These are phyloP conservation scores for Caprella mutica DNA, from an alignment of 2,888 invertebrate genomes.

Conservation along the genomic window DNA sequence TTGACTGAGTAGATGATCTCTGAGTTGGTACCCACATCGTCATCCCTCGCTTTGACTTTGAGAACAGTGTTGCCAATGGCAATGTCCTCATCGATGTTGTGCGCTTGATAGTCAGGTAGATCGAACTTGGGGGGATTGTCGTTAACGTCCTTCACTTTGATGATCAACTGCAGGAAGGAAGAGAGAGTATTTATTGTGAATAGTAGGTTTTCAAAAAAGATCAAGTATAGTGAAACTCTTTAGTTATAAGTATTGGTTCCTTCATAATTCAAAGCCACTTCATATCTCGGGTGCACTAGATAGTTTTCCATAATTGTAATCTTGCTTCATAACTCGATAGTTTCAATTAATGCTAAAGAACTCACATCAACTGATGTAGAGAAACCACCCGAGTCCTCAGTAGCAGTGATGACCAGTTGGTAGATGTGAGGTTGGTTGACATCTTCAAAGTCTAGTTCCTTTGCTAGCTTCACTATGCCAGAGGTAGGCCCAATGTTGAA, in stretches of 20 bases:
- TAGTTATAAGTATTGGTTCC: no score
- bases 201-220: no score
- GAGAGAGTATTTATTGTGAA: no score
- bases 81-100: constrained; percentile 90
- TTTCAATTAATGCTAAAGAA: no score
- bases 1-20: constrained; percentile 84
- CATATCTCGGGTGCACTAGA: no score
- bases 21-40: constrained; percentile 84
- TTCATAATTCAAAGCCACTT: no score
- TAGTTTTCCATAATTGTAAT: no score
- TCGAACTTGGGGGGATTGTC: constrained; percentile 96
- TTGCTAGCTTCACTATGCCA: constrained; percentile 87
- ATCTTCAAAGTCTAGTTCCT: constrained; percentile 94
- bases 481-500: constrained; percentile 90
- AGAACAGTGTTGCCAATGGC: constrained; percentile 82
- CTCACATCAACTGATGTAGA: constrained; percentile 83
- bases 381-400: constrained; percentile 94
- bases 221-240: no score
- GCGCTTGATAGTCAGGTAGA: constrained; percentile 90
- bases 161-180: constrained; percentile 84
- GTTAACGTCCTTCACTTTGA: constrained; percentile 89
- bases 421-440: constrained; percentile 86
- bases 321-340: no score
- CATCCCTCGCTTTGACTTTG: constrained; percentile 39
- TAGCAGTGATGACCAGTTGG: constrained; percentile 79